A percentile compares a stretch with the other conserved stretches of the same genome.
phyloP scores from a whole-genome alignment of 2,888 invertebrate species.

The Reticulitermes lucifugus region DNA sequence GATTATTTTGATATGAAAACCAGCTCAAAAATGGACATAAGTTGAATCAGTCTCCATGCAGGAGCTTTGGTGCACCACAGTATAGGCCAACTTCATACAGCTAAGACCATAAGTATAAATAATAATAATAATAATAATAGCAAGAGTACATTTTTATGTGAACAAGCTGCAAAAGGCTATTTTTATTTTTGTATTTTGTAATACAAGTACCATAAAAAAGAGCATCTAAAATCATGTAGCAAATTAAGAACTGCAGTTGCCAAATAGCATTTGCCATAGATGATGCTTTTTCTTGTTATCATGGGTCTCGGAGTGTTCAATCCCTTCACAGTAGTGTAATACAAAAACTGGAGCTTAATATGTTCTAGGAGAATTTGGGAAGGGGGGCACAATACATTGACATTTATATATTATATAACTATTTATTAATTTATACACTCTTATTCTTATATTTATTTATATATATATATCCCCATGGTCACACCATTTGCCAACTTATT shows the following conservation, averaged over 20 bases:
- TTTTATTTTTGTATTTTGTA: background rate
- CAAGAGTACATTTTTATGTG: constrained; percentile 17
- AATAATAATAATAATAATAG: background rate
- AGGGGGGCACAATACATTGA: constrained; percentile 39
- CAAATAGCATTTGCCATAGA: constrained; percentile 17
- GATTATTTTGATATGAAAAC: background rate
- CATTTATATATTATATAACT: constrained; percentile 41
- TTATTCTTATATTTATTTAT: constrained; percentile 34
- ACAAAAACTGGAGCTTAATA: background rate
- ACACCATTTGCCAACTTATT: constrained; percentile 23
- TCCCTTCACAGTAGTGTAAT: background rate
- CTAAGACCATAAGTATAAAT: constrained; percentile 14
- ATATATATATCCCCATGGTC: constrained; percentile 34
- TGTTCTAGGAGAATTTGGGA: background rate
- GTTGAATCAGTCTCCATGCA: background rate
- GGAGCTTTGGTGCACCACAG: background rate
- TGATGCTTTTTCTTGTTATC: background rate
- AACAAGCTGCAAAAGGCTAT: constrained; percentile 23
- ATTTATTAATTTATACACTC: constrained; percentile 39
- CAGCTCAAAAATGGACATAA: background rate
- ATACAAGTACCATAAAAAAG: constrained; percentile 31
- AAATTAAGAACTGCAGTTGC: background rate
- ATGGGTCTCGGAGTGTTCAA: constrained; percentile 4
- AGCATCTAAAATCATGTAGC: constrained; percentile 18
- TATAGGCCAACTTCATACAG: constrained; percentile 3